These are phyloP conservation scores for Graptemys geographica DNA, from an alignment of 2,797 vertebrate genomes.

Conservation along the genomic window DNA sequence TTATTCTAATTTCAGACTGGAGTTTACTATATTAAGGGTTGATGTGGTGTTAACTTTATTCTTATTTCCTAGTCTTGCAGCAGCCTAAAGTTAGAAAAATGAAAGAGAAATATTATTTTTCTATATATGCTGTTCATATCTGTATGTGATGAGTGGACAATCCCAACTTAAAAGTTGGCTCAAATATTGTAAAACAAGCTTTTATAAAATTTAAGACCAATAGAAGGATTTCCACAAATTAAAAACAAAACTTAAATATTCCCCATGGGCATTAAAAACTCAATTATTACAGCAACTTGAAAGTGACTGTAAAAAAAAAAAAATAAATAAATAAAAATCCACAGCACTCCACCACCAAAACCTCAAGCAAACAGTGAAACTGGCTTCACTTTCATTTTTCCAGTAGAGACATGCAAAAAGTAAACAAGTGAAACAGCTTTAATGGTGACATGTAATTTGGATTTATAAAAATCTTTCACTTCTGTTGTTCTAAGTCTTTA, in stretches of 20 bases:
- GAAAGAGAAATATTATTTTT: neutral
- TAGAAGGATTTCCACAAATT: neutral
- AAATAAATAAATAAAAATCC: too few species aligned
- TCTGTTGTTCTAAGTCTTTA: neutral
- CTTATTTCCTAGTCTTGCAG: neutral
- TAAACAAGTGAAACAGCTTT: accelerated
- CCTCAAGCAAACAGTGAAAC: neutral
- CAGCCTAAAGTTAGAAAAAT: neutral
- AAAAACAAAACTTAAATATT: neutral
- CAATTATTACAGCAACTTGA: accelerated
- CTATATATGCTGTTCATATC: accelerated
- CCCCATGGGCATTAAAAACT: accelerated
- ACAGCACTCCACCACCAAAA: neutral
- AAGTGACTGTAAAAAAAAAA: neutral
- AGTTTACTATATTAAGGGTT: neutral
- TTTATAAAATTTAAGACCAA: neutral
- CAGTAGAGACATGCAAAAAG: neutral
- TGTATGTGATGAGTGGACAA: neutral
- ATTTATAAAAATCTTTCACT: neutral
- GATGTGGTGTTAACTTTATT: neutral
- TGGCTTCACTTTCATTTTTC: neutral
- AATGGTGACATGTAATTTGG: neutral
- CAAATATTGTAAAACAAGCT: neutral
- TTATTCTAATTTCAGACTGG: neutral
- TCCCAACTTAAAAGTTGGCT: neutral